Evolutionary conservation across 2,888 invertebrate genomes (phyloP).

Genomic region (Balanococcus diminutus): DNA sequence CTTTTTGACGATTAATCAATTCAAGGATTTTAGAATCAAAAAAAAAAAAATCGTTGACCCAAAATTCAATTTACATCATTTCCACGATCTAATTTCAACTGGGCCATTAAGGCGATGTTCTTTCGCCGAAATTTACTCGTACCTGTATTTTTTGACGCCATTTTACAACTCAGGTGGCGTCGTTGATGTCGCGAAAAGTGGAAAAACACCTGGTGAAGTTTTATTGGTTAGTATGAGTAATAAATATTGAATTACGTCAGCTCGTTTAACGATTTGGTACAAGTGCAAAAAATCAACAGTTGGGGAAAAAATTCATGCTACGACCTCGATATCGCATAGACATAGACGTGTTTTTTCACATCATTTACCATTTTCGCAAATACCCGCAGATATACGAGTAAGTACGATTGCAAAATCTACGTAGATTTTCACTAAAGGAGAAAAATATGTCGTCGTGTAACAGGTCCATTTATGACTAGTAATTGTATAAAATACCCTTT

Average conservation of each 20-base stretch:
- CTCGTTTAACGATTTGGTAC: slow-evolving; percentile 5
- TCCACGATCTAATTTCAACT: no score
- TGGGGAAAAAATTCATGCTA: neutral
- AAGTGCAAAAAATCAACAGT: slow-evolving; percentile 13
- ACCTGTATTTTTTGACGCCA: neutral
- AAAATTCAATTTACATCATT: no score
- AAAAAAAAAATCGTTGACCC: no score
- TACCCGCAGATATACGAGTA: neutral
- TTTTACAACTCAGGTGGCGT: neutral
- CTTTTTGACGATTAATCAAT: no score
- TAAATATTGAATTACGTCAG: slow-evolving; percentile 4
- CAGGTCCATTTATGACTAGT: slow-evolving; percentile 25
- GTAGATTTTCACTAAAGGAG: neutral
- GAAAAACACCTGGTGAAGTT: neutral
- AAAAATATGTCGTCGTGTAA: neutral
- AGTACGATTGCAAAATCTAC: neutral
- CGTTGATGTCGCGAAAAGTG: neutral
- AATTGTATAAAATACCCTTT: neutral
- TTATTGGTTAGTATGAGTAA: neutral
- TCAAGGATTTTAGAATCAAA: no score
- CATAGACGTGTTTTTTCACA: slow-evolving; percentile 15
- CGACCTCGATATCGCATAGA: neutral
- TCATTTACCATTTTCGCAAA: slow-evolving; percentile 10
- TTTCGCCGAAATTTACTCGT: no score
- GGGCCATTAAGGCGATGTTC: no score